Percentiles rank a stretch among this genome's conserved stretches.
Evolutionary conservation across 35 echinoderm and acorn worm species (phyloP).

Genomic region (Hemicentrotus pulcherrimus): DNA sequence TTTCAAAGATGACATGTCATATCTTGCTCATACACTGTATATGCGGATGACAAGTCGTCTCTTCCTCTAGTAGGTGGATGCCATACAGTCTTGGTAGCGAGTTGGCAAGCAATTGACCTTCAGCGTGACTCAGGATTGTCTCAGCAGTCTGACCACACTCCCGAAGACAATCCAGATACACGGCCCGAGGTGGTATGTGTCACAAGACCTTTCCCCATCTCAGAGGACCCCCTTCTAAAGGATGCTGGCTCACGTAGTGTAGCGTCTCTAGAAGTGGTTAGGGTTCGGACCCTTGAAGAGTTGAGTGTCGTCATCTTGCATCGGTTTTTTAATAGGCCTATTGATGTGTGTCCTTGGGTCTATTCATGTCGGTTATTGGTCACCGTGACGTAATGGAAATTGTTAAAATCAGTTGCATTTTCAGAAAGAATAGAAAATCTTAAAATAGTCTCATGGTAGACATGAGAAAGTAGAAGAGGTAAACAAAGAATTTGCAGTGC

Average conservation of each 20-base stretch:
- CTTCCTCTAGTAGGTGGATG: neutral
- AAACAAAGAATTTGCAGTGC: too few species aligned
- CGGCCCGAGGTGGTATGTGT: neutral
- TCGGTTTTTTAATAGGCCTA: neutral
- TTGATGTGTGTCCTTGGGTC: neutral
- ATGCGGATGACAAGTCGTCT: neutral
- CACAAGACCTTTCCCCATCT: conserved; percentile 9
- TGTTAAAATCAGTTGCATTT: neutral
- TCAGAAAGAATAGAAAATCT: neutral
- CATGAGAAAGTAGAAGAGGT: neutral
- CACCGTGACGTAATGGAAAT: neutral
- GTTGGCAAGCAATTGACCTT: conserved; percentile 2
- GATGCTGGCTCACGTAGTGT: neutral
- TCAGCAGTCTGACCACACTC: neutral
- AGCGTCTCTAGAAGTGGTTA: neutral
- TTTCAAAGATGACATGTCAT: too few species aligned
- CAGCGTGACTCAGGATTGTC: neutral
- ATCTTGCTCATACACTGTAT: too few species aligned
- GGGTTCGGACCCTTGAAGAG: neutral
- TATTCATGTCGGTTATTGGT: neutral
- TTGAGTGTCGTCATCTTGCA: neutral
- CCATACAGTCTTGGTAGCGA: neutral
- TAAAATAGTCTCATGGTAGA: neutral
- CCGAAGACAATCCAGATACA: neutral
- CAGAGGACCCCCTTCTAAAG: neutral